Evolutionary conservation across 2,888 invertebrate species (phyloP).

Genomic region (Caenorhabditis sp.): DNA sequence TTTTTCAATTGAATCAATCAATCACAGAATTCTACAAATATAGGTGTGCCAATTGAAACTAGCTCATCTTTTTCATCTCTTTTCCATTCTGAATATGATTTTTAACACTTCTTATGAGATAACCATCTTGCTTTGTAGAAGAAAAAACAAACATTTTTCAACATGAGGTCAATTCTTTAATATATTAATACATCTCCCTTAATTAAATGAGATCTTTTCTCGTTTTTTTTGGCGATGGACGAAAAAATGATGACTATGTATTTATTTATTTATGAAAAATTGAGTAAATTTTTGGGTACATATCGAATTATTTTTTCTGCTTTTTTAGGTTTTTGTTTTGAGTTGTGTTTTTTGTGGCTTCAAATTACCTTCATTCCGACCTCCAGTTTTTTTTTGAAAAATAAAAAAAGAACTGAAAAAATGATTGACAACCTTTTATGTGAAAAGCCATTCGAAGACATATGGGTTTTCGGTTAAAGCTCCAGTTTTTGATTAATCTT

Average conservation of each 20-base stretch:
- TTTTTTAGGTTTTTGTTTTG: too few relatives aligned
- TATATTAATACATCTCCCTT: not conserved
- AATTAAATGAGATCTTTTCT: constrained; percentile 1
- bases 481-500: too few relatives aligned
- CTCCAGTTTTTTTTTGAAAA: too few relatives aligned
- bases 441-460: too few relatives aligned
- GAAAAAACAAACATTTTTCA: not conserved
- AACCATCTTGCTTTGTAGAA: not conserved
- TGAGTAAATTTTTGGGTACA: not conserved
- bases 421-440: too few relatives aligned
- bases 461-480: too few relatives aligned
- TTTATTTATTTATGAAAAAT: constrained; percentile 1
- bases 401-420: too few relatives aligned
- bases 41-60: not conserved
- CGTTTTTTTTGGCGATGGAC: not conserved
- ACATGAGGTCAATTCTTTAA: not conserved
- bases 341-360: too few relatives aligned
- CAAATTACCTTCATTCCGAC: too few relatives aligned
- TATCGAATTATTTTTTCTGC: too few relatives aligned
- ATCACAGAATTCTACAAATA: not conserved
- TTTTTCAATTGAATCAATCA: not conserved
- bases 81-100: not conserved
- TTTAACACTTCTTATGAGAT: not conserved
- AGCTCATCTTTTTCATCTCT: not conserved
- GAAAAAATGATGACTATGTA: not conserved